Evolutionary conservation across 2,888 invertebrate species (phyloP), one percentile per base, ranked within the genome.

Genomic region (Marasmarcha lunaedactyla): DNA sequence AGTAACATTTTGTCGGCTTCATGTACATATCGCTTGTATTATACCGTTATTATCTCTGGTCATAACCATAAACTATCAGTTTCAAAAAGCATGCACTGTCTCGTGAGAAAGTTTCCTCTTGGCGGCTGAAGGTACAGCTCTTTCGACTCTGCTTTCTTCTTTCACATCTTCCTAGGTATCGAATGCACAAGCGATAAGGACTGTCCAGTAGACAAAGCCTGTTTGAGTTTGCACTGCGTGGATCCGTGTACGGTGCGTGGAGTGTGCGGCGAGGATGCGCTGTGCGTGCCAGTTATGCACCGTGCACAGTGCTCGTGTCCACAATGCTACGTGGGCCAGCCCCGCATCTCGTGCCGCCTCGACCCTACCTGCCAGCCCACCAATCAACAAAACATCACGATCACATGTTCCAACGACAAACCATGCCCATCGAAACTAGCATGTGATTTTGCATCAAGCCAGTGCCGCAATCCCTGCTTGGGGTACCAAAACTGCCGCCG

Each of bases 161-260:
- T 84, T 83, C 81, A 77, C 72, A 73, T 81, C 81, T 83, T 85
- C 84, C 72, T 85, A 89, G 92, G 90, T 86, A 89, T 89, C 86
- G 92, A 93, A 89, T 95, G 95, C 86, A 90, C 90, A 86, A 90
- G 90, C 83, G 94, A 95, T 87, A 88, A 89, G 86, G 94, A 94
- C 86, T 96, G 95, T 85, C 90, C 93, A 55, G 90, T 90, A 84
- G 94, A 95, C 85, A 92, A 93, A 86, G 92, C 94, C 71, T 96
- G 95, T 86, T 88, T 94, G 83, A 92, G 92, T 85, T 89, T 91
- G 79, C 91, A 92, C 84, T 96, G 95, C 83, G 88, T 92, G 79
- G 94, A 95, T 83, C 95, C 95, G 51, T 96, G 95, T 85, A 89
- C 89, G 63, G 87, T 94, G 64, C 90, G 93, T 58, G 94, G 92